A percentile compares a stretch with the other conserved stretches of the same genome.
phyloP scores from a whole-genome alignment of 2,113 vertebrate species.

The Mionectes macconnelli region DNA sequence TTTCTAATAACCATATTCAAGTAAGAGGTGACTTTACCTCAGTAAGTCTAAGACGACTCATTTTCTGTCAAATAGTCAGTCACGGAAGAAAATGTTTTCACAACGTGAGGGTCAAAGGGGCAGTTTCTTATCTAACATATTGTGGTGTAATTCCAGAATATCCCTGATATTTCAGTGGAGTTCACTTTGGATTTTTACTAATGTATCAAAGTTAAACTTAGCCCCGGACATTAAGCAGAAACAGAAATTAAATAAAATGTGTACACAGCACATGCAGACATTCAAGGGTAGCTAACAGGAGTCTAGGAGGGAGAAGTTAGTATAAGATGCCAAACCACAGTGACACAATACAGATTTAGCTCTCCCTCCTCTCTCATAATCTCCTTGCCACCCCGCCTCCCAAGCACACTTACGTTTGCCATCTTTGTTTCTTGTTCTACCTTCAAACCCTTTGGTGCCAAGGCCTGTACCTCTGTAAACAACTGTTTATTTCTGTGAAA shows the following conservation, averaged over 20 bases:
- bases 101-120: not conserved
- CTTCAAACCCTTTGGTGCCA: not conserved
- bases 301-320: not conserved
- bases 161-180: not conserved
- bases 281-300: not conserved
- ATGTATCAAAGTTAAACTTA: not conserved
- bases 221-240: not conserved
- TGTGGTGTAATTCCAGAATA: not conserved
- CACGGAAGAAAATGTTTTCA: not conserved
- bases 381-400: not conserved
- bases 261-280: not conserved
- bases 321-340: not conserved
- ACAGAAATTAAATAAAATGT: not conserved
- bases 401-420: not conserved
- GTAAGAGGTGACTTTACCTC: not conserved
- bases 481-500: not conserved
- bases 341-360: not conserved
- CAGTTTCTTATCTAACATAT: not conserved
- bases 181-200: not conserved
- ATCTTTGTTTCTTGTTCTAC: not conserved
- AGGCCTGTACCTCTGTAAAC: not conserved
- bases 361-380: not conserved
- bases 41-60: not conserved
- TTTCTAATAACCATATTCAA: not conserved
- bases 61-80: not conserved